phyloP scores from a whole-genome alignment of 2,113 vertebrate genomes.

The Brienomyrus brachyistius region DNA sequence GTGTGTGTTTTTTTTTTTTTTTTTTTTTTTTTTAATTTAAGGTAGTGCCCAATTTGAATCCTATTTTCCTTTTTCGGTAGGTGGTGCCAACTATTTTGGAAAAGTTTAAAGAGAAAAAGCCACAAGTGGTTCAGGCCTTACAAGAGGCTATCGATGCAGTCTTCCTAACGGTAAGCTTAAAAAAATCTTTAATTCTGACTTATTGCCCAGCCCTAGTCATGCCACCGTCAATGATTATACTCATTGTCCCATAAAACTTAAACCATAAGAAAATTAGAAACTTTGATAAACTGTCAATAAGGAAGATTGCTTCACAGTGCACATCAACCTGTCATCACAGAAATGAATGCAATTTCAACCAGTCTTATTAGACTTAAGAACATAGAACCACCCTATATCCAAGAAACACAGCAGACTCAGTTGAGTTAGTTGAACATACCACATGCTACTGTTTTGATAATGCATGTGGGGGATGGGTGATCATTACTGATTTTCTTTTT shows the following conservation, averaged over 20 bases:
- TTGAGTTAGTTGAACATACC: background rate
- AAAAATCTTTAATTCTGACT: background rate
- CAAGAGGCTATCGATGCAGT: constrained; percentile 95
- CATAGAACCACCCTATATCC: background rate
- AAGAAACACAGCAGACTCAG: background rate
- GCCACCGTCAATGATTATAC: background rate
- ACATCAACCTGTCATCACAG: background rate
- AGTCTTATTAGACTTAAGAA: background rate
- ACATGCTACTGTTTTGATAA: background rate
- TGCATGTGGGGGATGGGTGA: too few species aligned
- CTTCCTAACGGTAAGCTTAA: constrained; percentile 83
- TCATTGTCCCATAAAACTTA: background rate
- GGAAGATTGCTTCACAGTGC: background rate
- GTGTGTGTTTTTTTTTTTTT: too few species aligned
- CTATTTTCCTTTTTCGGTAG: constrained; percentile 48
- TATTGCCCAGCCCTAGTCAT: background rate
- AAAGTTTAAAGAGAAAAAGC: constrained; percentile 98
- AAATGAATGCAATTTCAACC: background rate
- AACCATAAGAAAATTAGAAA: background rate
- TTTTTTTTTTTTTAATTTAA: too few species aligned
- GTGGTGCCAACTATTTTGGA: constrained; percentile 93
- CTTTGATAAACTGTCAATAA: background rate
- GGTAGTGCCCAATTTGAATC: background rate
- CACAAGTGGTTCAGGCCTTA: constrained; percentile 88
- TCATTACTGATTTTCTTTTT: too few species aligned